Percentiles rank a stretch among this genome's conserved stretches.
phyloP scores from a whole-genome alignment of 30 jellyfish, hydroid and myxozoan species.

The Haliclystus octoradiatus region DNA sequence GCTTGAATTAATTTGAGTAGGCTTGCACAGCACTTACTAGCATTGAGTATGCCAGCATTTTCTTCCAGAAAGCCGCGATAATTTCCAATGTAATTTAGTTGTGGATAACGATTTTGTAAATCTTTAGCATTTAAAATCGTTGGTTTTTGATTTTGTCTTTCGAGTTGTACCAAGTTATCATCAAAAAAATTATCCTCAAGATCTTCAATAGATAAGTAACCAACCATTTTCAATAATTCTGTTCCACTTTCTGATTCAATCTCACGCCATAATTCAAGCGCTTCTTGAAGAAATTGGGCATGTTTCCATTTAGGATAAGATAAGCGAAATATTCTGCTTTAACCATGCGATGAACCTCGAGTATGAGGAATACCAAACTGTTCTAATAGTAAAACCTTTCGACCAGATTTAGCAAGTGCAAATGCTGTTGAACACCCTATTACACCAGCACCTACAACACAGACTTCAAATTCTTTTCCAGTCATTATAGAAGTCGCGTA shows the following conservation, averaged over 20 bases:
- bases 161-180: constrained; percentile 2
- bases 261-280: constrained; percentile 31
- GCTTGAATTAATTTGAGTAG: constrained; percentile 6
- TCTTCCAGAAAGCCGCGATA: constrained; percentile 38
- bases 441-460: constrained; percentile 77
- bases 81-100: constrained; percentile 17
- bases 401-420: constrained; percentile 22
- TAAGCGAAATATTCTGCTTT: constrained; percentile 50
- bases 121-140: constrained; percentile 8
- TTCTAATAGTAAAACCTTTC: constrained; percentile 41
- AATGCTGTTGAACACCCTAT: constrained; percentile 64
- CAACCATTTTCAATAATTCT: constrained; percentile 19
- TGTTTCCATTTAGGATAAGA: constrained; percentile 24
- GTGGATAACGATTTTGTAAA: constrained; percentile 28
- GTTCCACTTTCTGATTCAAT: constrained; percentile 22
- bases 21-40: constrained; percentile 57
- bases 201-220: constrained; percentile 17
- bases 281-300: constrained; percentile 45
- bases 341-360: constrained; percentile 87
- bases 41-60: constrained; percentile 51
- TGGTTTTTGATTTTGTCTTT: constrained; percentile 3
- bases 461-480: constrained; percentile 28
- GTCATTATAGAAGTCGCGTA: too few species aligned
- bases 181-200: constrained; percentile 3
- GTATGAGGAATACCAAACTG: constrained; percentile 86